Evolutionary conservation across 2,113 vertebrate genomes (phyloP).

Genomic region (Nannospalax galili): DNA sequence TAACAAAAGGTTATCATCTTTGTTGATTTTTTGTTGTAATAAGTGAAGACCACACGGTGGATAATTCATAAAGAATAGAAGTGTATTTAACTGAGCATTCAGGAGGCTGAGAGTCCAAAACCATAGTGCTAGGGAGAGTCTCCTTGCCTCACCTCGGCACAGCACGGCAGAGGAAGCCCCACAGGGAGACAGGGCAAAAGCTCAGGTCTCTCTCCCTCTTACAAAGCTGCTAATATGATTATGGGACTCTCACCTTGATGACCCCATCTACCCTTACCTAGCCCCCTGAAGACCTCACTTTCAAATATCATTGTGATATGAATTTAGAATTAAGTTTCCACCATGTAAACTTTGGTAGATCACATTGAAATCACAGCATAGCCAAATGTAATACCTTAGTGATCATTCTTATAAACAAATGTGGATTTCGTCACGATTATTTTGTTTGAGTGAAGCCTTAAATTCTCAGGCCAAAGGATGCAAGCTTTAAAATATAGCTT

Average conservation of each 20-base stretch:
- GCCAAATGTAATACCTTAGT: background rate
- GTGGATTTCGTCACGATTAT: background rate
- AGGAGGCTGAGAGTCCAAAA: background rate
- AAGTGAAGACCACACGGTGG: background rate
- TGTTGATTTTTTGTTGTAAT: background rate
- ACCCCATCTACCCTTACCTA: background rate
- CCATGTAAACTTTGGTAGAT: background rate
- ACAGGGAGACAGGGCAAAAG: too few species aligned
- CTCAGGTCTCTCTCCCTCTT: background rate
- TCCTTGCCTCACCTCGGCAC: too few species aligned
- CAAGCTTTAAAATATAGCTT: background rate
- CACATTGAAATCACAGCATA: background rate
- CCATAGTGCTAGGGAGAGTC: background rate
- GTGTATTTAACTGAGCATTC: background rate
- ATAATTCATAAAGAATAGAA: background rate
- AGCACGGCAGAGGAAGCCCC: background rate
- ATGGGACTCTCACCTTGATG: background rate
- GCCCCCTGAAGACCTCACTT: background rate
- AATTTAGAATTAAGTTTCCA: background rate
- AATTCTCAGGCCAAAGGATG: background rate
- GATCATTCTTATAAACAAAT: background rate
- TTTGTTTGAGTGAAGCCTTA: slow-evolving; percentile 17
- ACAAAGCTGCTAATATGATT: background rate
- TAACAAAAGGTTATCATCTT: background rate
- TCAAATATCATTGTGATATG: background rate